A percentile compares a stretch with the other conserved stretches of the same genome.
phyloP scores from a whole-genome alignment of 2,888 invertebrate species.

The Anoplius nigerrimus region DNA sequence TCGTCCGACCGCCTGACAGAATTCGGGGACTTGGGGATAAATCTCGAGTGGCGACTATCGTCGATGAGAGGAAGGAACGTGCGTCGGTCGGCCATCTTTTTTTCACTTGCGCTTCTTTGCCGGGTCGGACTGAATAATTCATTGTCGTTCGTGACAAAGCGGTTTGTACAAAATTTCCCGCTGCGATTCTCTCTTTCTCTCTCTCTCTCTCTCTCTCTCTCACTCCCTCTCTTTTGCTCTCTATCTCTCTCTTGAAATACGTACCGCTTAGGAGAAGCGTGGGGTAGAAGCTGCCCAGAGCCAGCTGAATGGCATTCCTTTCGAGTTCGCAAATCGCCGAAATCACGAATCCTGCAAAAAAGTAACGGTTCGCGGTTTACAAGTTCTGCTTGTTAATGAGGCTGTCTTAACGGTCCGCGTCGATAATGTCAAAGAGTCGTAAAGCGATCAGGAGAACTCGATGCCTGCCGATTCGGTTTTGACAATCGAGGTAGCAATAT shows the following conservation, averaged over 20 bases:
- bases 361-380: constrained; percentile 5
- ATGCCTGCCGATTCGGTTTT: neutral
- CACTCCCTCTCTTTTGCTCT: neutral
- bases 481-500: no score
- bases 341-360: constrained; percentile 84
- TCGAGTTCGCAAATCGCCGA: constrained; percentile 94
- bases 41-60: no score
- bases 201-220: neutral
- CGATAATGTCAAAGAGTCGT: no score
- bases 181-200: neutral
- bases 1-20: no score
- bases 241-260: constrained; percentile 18
- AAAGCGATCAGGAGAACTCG: neutral
- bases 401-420: no score
- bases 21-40: no score
- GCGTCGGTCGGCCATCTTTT: no score
- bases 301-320: constrained; percentile 93
- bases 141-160: no score
- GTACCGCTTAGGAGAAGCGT: constrained; percentile 89
- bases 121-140: no score
- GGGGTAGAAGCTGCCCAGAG: constrained; percentile 96
- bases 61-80: no score
- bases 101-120: no score
- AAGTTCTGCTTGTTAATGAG: no score
- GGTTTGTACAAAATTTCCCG: neutral